Evolutionary conservation across 2,113 vertebrate species (phyloP).

Genomic region (Rhinopomastus cyanomelas): DNA sequence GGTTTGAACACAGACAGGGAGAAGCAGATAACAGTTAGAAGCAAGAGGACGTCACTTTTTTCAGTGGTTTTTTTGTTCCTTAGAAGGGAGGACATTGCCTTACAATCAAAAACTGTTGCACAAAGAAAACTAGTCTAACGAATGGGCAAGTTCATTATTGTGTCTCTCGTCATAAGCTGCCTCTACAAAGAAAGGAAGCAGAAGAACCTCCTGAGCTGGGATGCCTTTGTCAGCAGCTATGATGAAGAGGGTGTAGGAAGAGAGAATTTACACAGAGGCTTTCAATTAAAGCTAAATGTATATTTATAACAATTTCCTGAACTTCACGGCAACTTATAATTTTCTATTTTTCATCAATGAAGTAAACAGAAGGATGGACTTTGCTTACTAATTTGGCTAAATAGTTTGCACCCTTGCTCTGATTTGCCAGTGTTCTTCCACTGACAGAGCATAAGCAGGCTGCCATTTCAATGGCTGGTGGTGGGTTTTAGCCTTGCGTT

Average conservation of each 20-base stretch:
- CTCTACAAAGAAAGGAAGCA: not conserved
- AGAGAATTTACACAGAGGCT: not conserved
- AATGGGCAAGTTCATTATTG: not conserved
- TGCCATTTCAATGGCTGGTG: not conserved
- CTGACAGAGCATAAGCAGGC: not conserved
- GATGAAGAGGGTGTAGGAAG: not conserved
- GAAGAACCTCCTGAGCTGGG: not conserved
- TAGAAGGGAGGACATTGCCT: not conserved
- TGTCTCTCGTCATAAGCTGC: not conserved
- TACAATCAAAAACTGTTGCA: not conserved
- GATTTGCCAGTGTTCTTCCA: not conserved
- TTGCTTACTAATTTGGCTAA: not conserved
- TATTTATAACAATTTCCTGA: conserved; percentile 21
- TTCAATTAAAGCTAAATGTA: conserved; percentile 30
- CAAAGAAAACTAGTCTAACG: not conserved
- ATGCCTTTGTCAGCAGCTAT: not conserved
- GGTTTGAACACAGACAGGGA: not conserved
- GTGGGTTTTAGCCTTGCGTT: not conserved
- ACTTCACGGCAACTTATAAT: not conserved
- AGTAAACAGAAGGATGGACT: not conserved
- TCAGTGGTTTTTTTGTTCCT: not conserved
- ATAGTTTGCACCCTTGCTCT: not conserved
- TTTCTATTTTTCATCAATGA: not conserved
- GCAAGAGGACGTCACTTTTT: not conserved
- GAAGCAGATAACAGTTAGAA: not conserved